Evolutionary conservation across 2,888 invertebrate species (phyloP), one percentile per base, ranked within the genome.

Genomic region (Xestia ashworthii): DNA sequence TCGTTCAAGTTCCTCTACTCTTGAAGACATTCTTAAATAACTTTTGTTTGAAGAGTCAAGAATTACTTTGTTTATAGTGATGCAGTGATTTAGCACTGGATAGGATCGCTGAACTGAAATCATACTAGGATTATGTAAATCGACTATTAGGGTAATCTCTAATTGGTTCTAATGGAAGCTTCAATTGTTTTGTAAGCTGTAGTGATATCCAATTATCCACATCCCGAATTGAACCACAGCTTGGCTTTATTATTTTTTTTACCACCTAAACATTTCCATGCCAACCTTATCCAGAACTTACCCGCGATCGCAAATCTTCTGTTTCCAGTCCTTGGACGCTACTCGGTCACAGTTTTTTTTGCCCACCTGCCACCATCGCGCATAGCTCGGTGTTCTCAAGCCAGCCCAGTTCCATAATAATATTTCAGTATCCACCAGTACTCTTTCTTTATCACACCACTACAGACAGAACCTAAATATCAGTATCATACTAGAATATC

Each of bases 371-470:
- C 11, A 11, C 5, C 22, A n/a, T n/a, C 53, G 4, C 11, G 53
- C 53, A 11, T 53, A 4, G 53, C 22, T 53, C 22, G 9, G 22
- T n/a, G 22, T 53, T 9, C 55, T 58, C n/a, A n/a, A n/a, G n/a
- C n/a, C n/a, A n/a, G n/a, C 5, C 25, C 58, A 25, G 25, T 0
- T 14, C 0, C 6, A 14, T 58, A 46, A 46, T 12, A 46, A 58
- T 1, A 71, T 32, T 32, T n/a, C 14, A 19, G 3, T 9, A 73
- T 16, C 0, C n/a, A 41, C 16, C 41, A n/a, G 44, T 46, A 32
- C 16, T 41, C n/a, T 78, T 50, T 41, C n/a, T 78, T 50, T 80
- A 65, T 16, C 38, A 38, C n/a, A 32, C 14, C 16, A 66, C 11
- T 62, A 41, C 55, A 69, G 55, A 16, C 32, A 46, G 14, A 55